These are phyloP conservation scores for Drosophila longiperda DNA, from an alignment of 2,888 invertebrate species.

Conservation along the genomic window DNA sequence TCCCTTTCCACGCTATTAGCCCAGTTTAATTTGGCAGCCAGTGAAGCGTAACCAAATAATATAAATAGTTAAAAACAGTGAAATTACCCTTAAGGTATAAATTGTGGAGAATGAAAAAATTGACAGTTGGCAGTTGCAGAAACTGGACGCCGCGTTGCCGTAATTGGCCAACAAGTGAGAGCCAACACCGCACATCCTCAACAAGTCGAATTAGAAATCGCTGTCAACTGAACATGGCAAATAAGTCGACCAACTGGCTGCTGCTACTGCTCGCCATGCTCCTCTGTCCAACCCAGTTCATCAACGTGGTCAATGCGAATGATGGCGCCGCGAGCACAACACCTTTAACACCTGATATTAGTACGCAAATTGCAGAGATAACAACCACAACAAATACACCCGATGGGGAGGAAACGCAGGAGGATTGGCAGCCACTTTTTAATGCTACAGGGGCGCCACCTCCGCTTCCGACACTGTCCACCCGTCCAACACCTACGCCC, in stretches of 20 bases:
- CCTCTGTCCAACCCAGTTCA: constrained; percentile 48
- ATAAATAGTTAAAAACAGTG: constrained; percentile 29
- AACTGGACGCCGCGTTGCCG: constrained; percentile 52
- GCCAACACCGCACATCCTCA: constrained; percentile 69
- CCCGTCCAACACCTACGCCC: background rate
- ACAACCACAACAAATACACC: constrained; percentile 23
- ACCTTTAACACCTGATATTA: constrained; percentile 46
- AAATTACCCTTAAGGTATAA: constrained; percentile 38
- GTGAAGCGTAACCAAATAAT: constrained; percentile 44
- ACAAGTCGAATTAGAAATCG: constrained; percentile 59
- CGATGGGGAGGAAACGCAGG: constrained; percentile 43
- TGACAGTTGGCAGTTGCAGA: constrained; percentile 29
- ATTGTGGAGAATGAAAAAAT: constrained; percentile 60
- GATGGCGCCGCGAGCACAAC: constrained; percentile 51
- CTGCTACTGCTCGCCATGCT: constrained; percentile 32
- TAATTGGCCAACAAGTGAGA: constrained; percentile 65
- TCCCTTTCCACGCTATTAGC: constrained; percentile 31
- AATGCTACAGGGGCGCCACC: constrained; percentile 40
- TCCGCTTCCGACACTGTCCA: background rate
- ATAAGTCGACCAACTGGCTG: constrained; percentile 38
- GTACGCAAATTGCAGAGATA: constrained; percentile 23
- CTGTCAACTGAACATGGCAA: constrained; percentile 49
- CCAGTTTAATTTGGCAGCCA: constrained; percentile 42
- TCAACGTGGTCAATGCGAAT: constrained; percentile 47
- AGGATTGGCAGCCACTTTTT: constrained; percentile 67